Base-by-base conservation (phyloP, 2,888 invertebrate genomes). In the Microctonus hyperodae region DNA sequence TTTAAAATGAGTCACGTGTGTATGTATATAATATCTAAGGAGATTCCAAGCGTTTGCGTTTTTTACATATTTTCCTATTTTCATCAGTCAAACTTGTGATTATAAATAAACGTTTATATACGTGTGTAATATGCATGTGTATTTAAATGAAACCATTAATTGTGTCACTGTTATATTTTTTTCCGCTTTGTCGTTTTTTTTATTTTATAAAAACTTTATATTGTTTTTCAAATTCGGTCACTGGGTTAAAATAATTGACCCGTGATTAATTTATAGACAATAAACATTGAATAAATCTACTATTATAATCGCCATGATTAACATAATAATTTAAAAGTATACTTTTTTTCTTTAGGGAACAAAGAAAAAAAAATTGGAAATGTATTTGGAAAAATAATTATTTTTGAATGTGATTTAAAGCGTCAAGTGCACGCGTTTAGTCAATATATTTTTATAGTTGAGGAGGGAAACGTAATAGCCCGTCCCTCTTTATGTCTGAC, bases 361-460 rank as follows among this genome's bases (percentile, higher is more conserved):
- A 13, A 55, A 55, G 44, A 25, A 44, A 25, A n/a, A n/a, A n/a
- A n/a, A n/a, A n/a, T n/a, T n/a, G n/a, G n/a, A n/a, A n/a, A n/a
- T n/a, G n/a, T n/a, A n/a, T n/a, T n/a, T n/a, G n/a, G n/a, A n/a
- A n/a, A n/a, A n/a, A n/a, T n/a, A n/a, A n/a, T n/a, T n/a, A n/a
- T n/a, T n/a, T n/a, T n/a, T n/a, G n/a, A n/a, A n/a, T n/a, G n/a
- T n/a, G n/a, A n/a, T n/a, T 65, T 48, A 61, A 31, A 62, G 64
- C 67, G 68, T 67, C 65, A 70, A 68, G n/a, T n/a, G 71, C 71
- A 74, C 72, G 70, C 50, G 65, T 35, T 10, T 13, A 40, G 58
- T 59, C 67, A 58, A 68, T 70, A 69, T 72, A 71, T 67, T 65
- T 50, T 53, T 33, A 40, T n/a, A 33, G 23, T 58, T 55, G 51